Percentiles rank a stretch among this genome's conserved stretches.
These are phyloP conservation scores for Danionella dracula DNA, from an alignment of 2,797 vertebrate genomes.

Conservation along the genomic window DNA sequence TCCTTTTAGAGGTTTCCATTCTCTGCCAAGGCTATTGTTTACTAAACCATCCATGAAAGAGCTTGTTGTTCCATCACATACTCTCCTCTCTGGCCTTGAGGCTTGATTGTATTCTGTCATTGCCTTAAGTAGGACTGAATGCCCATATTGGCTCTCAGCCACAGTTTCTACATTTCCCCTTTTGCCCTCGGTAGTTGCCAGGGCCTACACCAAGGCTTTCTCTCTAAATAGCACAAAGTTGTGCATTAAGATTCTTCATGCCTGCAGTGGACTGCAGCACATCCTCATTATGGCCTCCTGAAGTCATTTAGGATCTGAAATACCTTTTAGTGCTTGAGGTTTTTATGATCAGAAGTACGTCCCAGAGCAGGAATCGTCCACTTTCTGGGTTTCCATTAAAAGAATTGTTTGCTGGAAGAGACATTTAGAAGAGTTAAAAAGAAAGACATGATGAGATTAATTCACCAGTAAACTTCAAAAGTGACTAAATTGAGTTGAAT, in stretches of 20 bases:
- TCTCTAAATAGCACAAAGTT: constrained; percentile 28
- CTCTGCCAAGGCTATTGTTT: constrained; percentile 32
- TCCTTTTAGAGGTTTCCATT: constrained; percentile 21
- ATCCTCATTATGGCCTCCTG: constrained; percentile 30
- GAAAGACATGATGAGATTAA: no score
- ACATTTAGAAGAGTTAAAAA: background rate
- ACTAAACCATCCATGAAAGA: constrained; percentile 43
- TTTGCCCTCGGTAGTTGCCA: constrained; percentile 13
- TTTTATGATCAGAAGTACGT: background rate
- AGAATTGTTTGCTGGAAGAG: background rate
- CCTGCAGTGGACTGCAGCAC: constrained; percentile 17
- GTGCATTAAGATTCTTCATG: constrained; percentile 22
- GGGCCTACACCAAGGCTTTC: constrained; percentile 6
- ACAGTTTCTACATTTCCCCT: constrained; percentile 20
- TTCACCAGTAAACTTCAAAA: no score
- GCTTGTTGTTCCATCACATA: constrained; percentile 37
- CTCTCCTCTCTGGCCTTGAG: constrained; percentile 47
- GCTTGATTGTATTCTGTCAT: constrained; percentile 52
- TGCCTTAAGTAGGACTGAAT: constrained; percentile 48
- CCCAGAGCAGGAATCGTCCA: background rate
- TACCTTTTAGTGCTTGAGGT: constrained; percentile 18
- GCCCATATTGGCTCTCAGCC: constrained; percentile 36
- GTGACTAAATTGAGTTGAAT: no score
- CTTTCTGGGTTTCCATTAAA: background rate
- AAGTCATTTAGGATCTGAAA: background rate